Conservation (phyloP, 2,113 vertebrate species). For the Paedocypris sp. region DNA sequence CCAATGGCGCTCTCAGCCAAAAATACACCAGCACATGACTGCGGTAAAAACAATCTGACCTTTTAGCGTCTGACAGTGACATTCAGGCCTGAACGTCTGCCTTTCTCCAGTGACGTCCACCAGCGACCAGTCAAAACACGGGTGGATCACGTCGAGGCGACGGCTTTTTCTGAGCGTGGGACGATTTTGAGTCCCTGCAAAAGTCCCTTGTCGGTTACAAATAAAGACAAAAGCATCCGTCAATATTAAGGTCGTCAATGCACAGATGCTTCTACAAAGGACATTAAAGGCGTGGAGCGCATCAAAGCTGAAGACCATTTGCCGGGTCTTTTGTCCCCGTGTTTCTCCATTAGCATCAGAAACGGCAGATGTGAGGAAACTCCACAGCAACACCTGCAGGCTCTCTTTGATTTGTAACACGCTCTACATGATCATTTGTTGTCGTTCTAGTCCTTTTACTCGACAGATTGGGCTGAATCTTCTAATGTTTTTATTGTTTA, state of each 20-base stretch:
- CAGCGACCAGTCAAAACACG: neutral
- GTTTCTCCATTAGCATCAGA: conserved; percentile 17
- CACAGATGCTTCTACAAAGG: neutral
- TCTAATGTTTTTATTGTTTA: too few relatives aligned
- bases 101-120: neutral
- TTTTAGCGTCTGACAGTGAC: neutral
- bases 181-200: too few relatives aligned
- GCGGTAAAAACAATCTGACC: conserved; percentile 7
- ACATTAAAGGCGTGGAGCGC: neutral
- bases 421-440: too few relatives aligned
- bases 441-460: too few relatives aligned
- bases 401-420: too few relatives aligned
- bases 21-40: conserved; percentile 1
- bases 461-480: too few relatives aligned
- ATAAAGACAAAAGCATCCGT: neutral
- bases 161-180: too few relatives aligned
- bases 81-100: neutral
- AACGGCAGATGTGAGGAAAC: conserved; percentile 17
- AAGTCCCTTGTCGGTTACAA: too few relatives aligned
- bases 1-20: neutral
- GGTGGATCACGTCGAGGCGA: too few relatives aligned
- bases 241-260: neutral
- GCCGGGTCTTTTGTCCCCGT: conserved; percentile 12
- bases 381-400: neutral
- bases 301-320: conserved; percentile 3